Conservation (phyloP, 2,113 vertebrate species). For the Lethenteron camtschaticum region DNA sequence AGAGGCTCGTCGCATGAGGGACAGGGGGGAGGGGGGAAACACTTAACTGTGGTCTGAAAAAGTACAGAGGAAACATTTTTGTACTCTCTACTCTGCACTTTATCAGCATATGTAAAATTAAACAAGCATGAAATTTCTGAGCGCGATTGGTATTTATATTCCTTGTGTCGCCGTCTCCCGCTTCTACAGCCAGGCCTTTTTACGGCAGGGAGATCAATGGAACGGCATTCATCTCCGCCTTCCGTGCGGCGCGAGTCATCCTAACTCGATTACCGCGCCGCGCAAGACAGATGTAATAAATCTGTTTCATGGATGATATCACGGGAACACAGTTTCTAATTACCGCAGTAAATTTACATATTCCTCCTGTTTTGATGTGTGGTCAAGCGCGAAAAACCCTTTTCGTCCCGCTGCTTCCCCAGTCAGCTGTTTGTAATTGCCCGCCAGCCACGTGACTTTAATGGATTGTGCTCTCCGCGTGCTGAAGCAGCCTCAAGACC, state of each 20-base stretch:
- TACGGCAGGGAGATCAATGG: slow-evolving; percentile 5
- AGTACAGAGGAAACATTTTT: neutral
- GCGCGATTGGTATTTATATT: slow-evolving; percentile 4
- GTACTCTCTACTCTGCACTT: neutral
- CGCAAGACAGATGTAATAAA: slow-evolving; percentile 4
- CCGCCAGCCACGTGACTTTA: neutral
- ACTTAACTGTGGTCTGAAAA: too few relatives aligned
- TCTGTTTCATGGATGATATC: slow-evolving; percentile 6
- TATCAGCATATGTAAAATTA: slow-evolving; percentile 6
- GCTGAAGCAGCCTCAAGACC: too few relatives aligned
- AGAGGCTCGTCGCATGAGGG: too few relatives aligned
- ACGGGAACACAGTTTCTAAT: slow-evolving; percentile 6
- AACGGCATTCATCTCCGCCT: slow-evolving; percentile 5
- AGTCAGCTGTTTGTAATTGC: slow-evolving; percentile 3
- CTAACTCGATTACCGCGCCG: slow-evolving; percentile 5
- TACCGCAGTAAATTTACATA: slow-evolving; percentile 5
- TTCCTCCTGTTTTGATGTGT: slow-evolving; percentile 6
- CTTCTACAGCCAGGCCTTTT: neutral
- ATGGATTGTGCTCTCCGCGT: too few relatives aligned
- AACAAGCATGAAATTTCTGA: slow-evolving; percentile 5
- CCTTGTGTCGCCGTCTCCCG: neutral
- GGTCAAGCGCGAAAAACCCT: neutral
- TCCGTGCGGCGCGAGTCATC: slow-evolving; percentile 1
- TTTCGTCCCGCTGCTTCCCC: neutral
- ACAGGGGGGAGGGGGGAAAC: too few relatives aligned